Evolutionary conservation across 2,888 invertebrate genomes (phyloP), one percentile per base, ranked within the genome.

Genomic region (Plusia festucae): DNA sequence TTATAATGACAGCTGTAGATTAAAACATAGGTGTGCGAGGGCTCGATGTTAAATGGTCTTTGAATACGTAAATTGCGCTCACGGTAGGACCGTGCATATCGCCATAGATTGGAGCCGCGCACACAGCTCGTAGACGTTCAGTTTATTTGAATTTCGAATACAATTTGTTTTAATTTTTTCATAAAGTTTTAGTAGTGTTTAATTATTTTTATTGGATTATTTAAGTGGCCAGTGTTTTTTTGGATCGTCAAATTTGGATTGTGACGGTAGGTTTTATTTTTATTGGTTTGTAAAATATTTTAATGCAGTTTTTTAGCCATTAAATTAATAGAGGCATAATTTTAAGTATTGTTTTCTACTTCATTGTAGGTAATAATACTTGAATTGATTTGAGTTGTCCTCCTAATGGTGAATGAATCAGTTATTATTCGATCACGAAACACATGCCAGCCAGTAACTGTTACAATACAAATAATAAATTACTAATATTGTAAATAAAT

Each of bases 81-180:
- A 84, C 85, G 81, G 83, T 81, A 83, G 76, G 78, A 82, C 78
- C 84, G 82, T 87, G 85, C 88, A 90, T 88, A 89, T 81, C 88
- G 89, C 85, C 84, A 87, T 88, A 87, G 89, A 88, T 88, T 85
- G 84, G 82, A 86, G 86, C 78, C 89, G 91, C 88, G 90, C 85
- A 88, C 89, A 85, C 88, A 79, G 77, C 86, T 81, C 84, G 68
- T 82, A 81, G 83, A 81, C 83, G 82, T 80, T 79, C 71, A 67
- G 77, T 73, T 79, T 61, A 68, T 74, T 81, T 70, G 68, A 84
- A 81, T 76, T 77, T 75, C 67, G 78, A 76, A 73, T 73, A 69
- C 56, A 70, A 65, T 65, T 71, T 70, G 70, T 73, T 72, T 67
- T 9, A 46, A 76, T 80, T 67, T 60, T 69, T 76, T 72, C 53